Evolutionary conservation across 2,797 vertebrate genomes (phyloP).

Genomic region (Gallinago stenura): DNA sequence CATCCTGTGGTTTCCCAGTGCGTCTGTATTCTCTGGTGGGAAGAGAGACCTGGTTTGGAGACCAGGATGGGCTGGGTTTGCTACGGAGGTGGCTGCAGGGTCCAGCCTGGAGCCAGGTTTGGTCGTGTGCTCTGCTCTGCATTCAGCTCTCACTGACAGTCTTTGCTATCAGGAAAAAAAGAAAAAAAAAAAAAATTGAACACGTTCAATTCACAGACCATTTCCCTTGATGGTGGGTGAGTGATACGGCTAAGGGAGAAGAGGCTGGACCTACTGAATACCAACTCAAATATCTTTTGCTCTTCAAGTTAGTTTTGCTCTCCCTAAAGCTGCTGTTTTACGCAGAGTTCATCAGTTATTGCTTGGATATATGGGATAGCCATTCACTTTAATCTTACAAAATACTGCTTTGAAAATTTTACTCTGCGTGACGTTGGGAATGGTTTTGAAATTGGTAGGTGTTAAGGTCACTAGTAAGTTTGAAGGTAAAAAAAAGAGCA

Average conservation of each 20-base stretch:
- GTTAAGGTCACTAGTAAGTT: neutral
- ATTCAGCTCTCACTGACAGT: neutral
- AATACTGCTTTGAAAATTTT: neutral
- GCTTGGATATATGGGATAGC: neutral
- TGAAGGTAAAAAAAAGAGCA: neutral
- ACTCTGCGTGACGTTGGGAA: neutral
- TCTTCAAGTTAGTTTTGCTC: neutral
- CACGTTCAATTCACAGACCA: neutral
- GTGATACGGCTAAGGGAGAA: neutral
- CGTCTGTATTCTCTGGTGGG: neutral
- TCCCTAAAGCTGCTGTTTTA: neutral
- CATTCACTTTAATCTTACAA: neutral
- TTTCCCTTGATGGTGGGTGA: neutral
- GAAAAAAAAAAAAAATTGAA: neutral
- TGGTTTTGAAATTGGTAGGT: neutral
- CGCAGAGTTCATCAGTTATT: neutral
- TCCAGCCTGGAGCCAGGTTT: neutral
- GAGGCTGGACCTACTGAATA: neutral
- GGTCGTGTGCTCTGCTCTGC: neutral
- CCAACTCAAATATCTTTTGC: neutral
- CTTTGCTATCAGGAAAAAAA: neutral
- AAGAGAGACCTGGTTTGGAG: neutral
- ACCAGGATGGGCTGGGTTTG: neutral
- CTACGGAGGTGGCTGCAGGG: neutral
- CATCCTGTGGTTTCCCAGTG: fast-evolving